A percentile compares a stretch with the other conserved stretches of the same genome.
Conservation (phyloP, 1,140 invertebrate genomes). For the Drosophila punjabiensis region DNA sequence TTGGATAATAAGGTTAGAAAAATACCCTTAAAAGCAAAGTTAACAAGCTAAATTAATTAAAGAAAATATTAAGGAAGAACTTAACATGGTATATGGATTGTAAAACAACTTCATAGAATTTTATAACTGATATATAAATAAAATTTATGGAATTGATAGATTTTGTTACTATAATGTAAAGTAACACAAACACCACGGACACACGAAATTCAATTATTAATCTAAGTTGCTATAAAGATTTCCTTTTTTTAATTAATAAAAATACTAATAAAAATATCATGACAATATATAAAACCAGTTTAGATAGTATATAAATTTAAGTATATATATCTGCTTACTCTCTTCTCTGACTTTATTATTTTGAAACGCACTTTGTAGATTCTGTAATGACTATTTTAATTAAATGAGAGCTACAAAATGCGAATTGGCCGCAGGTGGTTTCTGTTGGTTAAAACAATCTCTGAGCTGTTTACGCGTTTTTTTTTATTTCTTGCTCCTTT, state of each 20-base stretch:
- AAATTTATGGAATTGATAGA: too few species aligned
- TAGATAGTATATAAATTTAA: neutral
- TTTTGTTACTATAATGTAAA: too few species aligned
- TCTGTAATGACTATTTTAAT: conserved; percentile 57
- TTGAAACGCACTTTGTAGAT: neutral
- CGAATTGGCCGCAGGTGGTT: conserved; percentile 38
- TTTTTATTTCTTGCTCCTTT: conserved; percentile 10
- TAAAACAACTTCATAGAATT: neutral
- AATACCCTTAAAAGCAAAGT: neutral
- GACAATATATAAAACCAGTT: too few species aligned
- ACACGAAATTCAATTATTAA: too few species aligned
- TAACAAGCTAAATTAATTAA: too few species aligned
- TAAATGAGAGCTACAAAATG: conserved; percentile 53
- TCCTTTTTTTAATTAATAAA: too few species aligned
- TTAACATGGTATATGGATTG: neutral
- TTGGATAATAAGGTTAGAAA: neutral
- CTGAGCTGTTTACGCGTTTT: conserved; percentile 9
- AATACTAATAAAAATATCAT: too few species aligned
- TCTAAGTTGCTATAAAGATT: too few species aligned
- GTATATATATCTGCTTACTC: neutral
- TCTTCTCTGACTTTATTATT: neutral
- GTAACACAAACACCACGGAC: too few species aligned
- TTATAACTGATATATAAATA: too few species aligned
- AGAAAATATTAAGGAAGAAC: neutral
- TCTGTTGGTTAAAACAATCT: conserved; percentile 21